Evolutionary conservation across 1,140 invertebrate species (phyloP).

Genomic region (Adelges cooleyi): DNA sequence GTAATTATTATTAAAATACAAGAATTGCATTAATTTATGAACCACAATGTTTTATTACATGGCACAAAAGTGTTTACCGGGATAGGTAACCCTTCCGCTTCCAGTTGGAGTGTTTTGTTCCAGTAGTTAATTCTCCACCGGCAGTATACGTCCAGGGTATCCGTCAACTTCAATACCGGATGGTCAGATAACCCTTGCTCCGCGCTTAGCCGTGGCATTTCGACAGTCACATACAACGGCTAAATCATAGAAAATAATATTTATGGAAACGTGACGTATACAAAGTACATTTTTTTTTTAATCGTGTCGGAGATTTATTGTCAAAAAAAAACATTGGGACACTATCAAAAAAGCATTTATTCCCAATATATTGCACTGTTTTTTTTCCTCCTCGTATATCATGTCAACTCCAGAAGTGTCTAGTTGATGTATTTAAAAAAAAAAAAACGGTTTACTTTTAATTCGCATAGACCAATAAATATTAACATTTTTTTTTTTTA

Average conservation of each 20-base stretch:
- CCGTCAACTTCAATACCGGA: neutral
- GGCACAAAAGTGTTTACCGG: neutral
- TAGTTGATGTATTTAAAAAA: too few relatives aligned
- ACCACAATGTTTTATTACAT: neutral
- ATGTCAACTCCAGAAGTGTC: too few relatives aligned
- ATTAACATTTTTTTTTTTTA: neutral
- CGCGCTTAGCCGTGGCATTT: neutral
- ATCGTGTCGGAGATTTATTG: too few relatives aligned
- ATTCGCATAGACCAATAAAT: neutral
- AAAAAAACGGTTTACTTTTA: too few relatives aligned
- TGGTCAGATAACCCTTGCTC: neutral
- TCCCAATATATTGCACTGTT: too few relatives aligned
- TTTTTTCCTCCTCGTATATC: too few relatives aligned
- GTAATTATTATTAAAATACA: neutral
- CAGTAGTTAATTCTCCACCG: neutral
- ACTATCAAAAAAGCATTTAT: too few relatives aligned
- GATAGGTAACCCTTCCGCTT: neutral
- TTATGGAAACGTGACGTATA: too few relatives aligned
- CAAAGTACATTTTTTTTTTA: too few relatives aligned
- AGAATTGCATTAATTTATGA: neutral
- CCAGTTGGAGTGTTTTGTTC: neutral
- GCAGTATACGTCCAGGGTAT: neutral
- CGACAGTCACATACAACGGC: neutral
- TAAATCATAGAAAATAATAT: too few relatives aligned
- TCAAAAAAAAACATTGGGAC: too few relatives aligned